Percentiles rank a stretch among this genome's conserved stretches.
Evolutionary conservation across 2,797 vertebrate species (phyloP).

Genomic region (Remorina albescens): DNA sequence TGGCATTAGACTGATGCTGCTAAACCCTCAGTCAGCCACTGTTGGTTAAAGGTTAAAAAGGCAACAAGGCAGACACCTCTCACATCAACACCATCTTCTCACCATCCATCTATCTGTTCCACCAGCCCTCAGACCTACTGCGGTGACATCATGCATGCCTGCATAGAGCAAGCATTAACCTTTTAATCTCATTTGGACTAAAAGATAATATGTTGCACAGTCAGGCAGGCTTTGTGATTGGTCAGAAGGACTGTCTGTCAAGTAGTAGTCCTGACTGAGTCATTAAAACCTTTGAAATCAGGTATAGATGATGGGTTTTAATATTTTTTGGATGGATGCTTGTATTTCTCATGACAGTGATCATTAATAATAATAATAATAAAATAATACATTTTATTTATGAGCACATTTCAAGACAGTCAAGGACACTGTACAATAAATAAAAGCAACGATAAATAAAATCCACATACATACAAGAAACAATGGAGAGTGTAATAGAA

Average conservation of each 20-base stretch:
- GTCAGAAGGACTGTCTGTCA: slow-evolving; percentile 48
- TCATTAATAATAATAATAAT: too few species aligned
- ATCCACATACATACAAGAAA: too few species aligned
- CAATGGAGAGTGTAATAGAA: too few species aligned
- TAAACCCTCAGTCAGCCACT: slow-evolving; percentile 69
- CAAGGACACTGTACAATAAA: too few species aligned
- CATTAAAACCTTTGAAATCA: slow-evolving; percentile 47
- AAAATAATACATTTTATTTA: too few species aligned
- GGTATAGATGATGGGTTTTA: slow-evolving; percentile 17
- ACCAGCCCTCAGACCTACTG: neutral
- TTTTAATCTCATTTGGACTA: slow-evolving; percentile 71
- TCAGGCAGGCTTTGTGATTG: slow-evolving; percentile 51
- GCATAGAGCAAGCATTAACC: slow-evolving; percentile 54
- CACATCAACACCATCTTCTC: slow-evolving; percentile 34
- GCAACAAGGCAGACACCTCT: slow-evolving; percentile 50
- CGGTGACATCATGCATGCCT: slow-evolving; percentile 26
- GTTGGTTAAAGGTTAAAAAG: slow-evolving; percentile 70
- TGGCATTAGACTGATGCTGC: slow-evolving; percentile 73
- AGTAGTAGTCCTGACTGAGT: slow-evolving; percentile 26
- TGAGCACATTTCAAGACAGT: too few species aligned
- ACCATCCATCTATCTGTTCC: slow-evolving; percentile 27
- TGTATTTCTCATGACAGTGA: neutral
- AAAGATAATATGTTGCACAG: slow-evolving; percentile 57
- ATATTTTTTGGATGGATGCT: slow-evolving; percentile 19
- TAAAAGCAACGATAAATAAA: too few species aligned